Evolutionary conservation across 2,888 invertebrate species (phyloP).

Genomic region (Theretra japonica): DNA sequence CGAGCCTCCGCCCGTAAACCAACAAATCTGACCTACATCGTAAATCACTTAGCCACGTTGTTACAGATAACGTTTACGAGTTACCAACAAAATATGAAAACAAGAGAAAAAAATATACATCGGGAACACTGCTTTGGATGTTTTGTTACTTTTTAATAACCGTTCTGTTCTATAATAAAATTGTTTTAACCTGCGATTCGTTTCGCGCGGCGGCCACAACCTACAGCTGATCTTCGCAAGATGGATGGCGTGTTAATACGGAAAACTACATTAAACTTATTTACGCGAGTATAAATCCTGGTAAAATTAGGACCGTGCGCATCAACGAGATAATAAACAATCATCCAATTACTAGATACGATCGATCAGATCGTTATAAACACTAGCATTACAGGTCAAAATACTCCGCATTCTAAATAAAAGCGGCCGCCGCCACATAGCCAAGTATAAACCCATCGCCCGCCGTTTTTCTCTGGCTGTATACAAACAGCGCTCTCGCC

Average conservation of each 20-base stretch:
- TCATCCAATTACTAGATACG: slow-evolving; percentile 21
- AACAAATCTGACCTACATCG: slow-evolving; percentile 82
- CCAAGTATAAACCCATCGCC: background rate
- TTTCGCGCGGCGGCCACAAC: slow-evolving; percentile 8
- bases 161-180: slow-evolving; percentile 34
- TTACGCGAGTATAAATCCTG: slow-evolving; percentile 11
- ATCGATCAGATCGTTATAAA: slow-evolving; percentile 20
- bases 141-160: slow-evolving; percentile 52
- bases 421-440: background rate
- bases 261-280: slow-evolving; percentile 13
- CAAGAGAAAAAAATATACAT: slow-evolving; percentile 40
- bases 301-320: slow-evolving; percentile 14
- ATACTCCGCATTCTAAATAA: background rate
- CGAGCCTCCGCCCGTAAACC: slow-evolving; percentile 74
- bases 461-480: background rate
- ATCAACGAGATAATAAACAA: slow-evolving; percentile 23
- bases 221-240: slow-evolving; percentile 14
- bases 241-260: slow-evolving; percentile 13
- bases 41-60: slow-evolving; percentile 83
- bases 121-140: slow-evolving; percentile 37
- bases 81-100: slow-evolving; percentile 41
- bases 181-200: slow-evolving; percentile 31
- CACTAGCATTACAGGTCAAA: slow-evolving; percentile 16
- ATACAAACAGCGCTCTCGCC: background rate
- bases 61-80: slow-evolving; percentile 74